Base-by-base conservation (phyloP, 2,797 vertebrate genomes). In the Falco berigora region DNA sequence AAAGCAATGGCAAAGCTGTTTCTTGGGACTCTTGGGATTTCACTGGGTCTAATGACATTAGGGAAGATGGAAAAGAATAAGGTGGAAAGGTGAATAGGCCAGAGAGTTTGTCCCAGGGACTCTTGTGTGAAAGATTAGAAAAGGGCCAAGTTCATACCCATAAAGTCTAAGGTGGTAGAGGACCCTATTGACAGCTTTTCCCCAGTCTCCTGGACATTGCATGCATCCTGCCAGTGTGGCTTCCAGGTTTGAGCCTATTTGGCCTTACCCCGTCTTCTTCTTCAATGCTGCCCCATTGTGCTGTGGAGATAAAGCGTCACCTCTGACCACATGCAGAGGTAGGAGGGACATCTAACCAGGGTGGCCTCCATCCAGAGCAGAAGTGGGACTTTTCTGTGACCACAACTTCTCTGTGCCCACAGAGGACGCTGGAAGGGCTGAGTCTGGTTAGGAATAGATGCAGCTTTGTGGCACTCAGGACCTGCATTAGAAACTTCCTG, bases 1-100 rank as follows among this genome's bases (percentile, higher is more conserved):
- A 83, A 79, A 90, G 89, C 67, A 46, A 75, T 66, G 92, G 79
- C 50, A 91, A 88, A 92, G 64, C 71, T 67, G 38, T 82, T 89
- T 73, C 81, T 84, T 53, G 64, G 46, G 68, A 6, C 75, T 47
- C 79, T 19, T 46, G 59, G 67, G 49, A 36, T 79, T 96, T 88
- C 63, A 1, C 4, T 69, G 8, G 50, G 32, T 72, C 50, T 73
- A 55, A 73, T 23, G 53, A 56, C 88, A 44, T 55, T 77, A 85
- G 36, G n/a, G n/a, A 81, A 91, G 40, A 62, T 83, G 53, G 71
- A 93, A 79, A 34, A 61, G 63, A 76, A 4, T 67, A 59, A 67
- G 16, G 24, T 30, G 28, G 66, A 24, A 81, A 71, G 47, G 62
- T 66, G 55, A 78, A 36, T 76, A 92, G 95, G 21, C 20, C 75